phyloP scores from a whole-genome alignment of 2,888 invertebrate species.

The Lasioglossum pauxillum region DNA sequence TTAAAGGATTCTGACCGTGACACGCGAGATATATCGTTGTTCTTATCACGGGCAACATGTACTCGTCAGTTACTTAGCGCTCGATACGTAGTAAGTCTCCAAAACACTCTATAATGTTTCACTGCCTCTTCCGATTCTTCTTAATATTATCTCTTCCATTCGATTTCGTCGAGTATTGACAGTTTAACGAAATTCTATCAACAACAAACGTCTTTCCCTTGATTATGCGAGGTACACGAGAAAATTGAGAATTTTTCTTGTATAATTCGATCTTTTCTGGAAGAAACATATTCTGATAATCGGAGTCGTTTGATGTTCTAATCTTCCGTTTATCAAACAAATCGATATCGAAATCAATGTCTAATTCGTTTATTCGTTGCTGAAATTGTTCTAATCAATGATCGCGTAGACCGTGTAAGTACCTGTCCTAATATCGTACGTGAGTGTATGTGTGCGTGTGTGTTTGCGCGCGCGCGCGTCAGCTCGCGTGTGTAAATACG shows the following conservation, averaged over 20 bases:
- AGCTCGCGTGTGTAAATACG: neutral
- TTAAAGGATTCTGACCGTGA: neutral
- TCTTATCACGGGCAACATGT: constrained; percentile 40
- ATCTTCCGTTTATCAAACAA: neutral
- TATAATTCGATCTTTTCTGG: neutral
- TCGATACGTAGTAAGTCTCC: constrained; percentile 52
- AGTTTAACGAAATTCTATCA: neutral
- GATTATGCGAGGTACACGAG: neutral
- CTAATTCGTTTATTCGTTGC: neutral
- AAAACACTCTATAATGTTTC: constrained; percentile 27
- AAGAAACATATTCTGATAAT: constrained; percentile 10
- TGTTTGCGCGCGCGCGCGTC: neutral
- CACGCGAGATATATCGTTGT: constrained; percentile 1
- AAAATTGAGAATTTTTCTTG: neutral
- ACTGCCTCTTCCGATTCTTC: neutral
- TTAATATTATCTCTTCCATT: constrained; percentile 7
- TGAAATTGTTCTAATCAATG: constrained; percentile 5
- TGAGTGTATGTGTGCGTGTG: neutral
- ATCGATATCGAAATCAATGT: neutral
- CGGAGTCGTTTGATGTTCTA: constrained; percentile 1
- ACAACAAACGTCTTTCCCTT: neutral
- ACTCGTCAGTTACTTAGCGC: constrained; percentile 57
- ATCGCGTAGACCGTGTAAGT: neutral
- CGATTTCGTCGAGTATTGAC: constrained; percentile 11
- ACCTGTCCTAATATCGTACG: neutral